Percentiles rank a stretch among this genome's conserved stretches.
Conservation (phyloP, 2,888 invertebrate species). For the Rotaria sp. region DNA sequence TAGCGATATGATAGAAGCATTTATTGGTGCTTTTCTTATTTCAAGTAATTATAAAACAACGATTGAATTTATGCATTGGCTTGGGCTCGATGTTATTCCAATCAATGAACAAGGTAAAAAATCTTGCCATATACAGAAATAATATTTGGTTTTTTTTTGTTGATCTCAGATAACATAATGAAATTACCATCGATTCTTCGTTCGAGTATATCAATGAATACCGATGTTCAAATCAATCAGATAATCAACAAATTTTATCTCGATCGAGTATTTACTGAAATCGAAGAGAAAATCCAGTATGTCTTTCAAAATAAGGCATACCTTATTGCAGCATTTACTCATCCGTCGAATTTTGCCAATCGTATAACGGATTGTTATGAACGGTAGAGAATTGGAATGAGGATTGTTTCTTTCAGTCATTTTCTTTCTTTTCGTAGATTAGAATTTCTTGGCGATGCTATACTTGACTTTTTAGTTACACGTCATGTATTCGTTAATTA, state of each 20-base stretch:
- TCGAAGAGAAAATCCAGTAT: constrained; percentile 72
- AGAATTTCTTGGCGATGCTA: constrained; percentile 39
- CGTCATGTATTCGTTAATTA: constrained; percentile 31
- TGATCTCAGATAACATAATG: background rate
- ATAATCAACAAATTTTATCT: background rate
- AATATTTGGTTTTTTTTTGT: background rate
- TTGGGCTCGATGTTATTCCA: constrained; percentile 65
- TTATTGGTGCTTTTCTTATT: constrained; percentile 77
- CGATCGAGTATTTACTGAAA: background rate
- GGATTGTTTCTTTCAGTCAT: no score
- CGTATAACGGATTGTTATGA: constrained; percentile 33
- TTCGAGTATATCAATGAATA: background rate
- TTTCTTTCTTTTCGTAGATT: constrained; percentile 20
- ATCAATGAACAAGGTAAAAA: background rate
- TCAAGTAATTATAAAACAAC: constrained; percentile 89
- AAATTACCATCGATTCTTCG: background rate
- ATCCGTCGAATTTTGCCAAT: constrained; percentile 36
- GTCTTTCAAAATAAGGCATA: constrained; percentile 79
- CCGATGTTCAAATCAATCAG: background rate
- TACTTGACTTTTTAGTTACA: constrained; percentile 37
- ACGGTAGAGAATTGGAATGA: background rate
- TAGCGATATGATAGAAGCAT: constrained; percentile 76
- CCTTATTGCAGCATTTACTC: constrained; percentile 67
- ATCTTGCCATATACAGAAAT: no score
- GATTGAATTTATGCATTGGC: constrained; percentile 90